Percentiles rank a stretch among this genome's conserved stretches.
phyloP scores from a whole-genome alignment of 1,140 invertebrate genomes.

The Ridgeia piscesae region DNA sequence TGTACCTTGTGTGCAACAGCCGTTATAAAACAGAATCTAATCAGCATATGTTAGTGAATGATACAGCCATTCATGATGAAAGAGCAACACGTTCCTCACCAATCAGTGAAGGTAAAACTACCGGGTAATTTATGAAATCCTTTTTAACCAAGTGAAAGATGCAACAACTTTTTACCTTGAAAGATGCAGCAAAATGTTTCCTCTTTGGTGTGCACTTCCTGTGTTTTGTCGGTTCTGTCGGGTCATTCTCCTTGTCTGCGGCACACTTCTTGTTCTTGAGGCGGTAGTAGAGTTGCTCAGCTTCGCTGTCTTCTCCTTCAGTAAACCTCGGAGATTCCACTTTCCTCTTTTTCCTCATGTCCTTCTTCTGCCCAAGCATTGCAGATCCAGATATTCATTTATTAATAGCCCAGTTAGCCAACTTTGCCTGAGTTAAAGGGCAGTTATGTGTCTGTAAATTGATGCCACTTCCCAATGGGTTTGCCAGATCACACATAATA shows the following conservation, averaged over 20 bases:
- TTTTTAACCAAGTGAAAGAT: background rate
- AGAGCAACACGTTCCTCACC: background rate
- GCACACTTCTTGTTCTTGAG: background rate
- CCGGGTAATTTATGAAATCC: background rate
- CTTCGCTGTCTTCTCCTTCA: background rate
- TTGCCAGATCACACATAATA: too few species aligned
- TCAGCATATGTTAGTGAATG: background rate
- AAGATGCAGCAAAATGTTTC: background rate
- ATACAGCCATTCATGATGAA: background rate
- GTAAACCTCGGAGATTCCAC: background rate
- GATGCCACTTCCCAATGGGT: too few species aligned
- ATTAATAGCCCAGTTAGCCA: too few species aligned
- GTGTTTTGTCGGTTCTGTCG: background rate
- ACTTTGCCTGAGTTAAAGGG: too few species aligned
- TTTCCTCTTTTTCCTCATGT: background rate
- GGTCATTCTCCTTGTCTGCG: background rate
- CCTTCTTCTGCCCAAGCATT: background rate
- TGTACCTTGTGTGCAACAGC: background rate
- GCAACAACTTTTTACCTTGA: background rate
- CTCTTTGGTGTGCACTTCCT: background rate
- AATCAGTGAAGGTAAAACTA: background rate
- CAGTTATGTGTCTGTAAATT: too few species aligned
- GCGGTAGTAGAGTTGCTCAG: background rate
- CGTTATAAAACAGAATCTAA: background rate
- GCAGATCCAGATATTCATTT: too few species aligned